phyloP scores from a whole-genome alignment of 2,113 vertebrate genomes.

The Phylloscopus trochilus region DNA sequence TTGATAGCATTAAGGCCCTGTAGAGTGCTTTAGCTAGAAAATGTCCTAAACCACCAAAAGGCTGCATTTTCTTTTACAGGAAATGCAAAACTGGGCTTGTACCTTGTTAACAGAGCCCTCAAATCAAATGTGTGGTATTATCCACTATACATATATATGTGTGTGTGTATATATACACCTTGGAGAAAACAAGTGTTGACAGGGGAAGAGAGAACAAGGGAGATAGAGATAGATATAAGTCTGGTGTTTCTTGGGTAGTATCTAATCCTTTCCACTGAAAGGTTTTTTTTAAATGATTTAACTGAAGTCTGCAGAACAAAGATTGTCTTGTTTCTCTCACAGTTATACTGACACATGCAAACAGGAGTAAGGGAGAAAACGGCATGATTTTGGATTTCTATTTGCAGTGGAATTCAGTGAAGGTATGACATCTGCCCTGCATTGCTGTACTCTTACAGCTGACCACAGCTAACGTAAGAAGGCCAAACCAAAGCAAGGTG shows the following conservation, averaged over 20 bases:
- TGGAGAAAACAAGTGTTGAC: not conserved
- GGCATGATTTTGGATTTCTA: not conserved
- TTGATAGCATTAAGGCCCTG: not conserved
- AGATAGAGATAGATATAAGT: not conserved
- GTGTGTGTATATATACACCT: not conserved
- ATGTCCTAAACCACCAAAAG: not conserved
- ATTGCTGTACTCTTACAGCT: not conserved
- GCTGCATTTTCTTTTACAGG: not conserved
- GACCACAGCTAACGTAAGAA: not conserved
- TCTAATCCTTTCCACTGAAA: not conserved
- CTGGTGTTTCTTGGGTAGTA: not conserved
- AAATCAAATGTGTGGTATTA: not conserved
- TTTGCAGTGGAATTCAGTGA: not conserved
- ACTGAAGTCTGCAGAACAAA: slow-evolving; percentile 4
- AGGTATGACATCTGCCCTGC: not conserved
- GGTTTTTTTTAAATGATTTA: slow-evolving; percentile 1
- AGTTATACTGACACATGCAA: not conserved
- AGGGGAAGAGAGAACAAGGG: not conserved
- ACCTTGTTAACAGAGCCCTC: not conserved
- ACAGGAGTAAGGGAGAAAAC: not conserved
- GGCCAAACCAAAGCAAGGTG: not conserved
- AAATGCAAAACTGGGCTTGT: not conserved
- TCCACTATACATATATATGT: not conserved
- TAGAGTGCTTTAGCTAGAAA: not conserved
- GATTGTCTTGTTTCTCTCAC: not conserved